Base-by-base conservation (phyloP, 2,797 vertebrate genomes). In the Oryzias sinensis region DNA sequence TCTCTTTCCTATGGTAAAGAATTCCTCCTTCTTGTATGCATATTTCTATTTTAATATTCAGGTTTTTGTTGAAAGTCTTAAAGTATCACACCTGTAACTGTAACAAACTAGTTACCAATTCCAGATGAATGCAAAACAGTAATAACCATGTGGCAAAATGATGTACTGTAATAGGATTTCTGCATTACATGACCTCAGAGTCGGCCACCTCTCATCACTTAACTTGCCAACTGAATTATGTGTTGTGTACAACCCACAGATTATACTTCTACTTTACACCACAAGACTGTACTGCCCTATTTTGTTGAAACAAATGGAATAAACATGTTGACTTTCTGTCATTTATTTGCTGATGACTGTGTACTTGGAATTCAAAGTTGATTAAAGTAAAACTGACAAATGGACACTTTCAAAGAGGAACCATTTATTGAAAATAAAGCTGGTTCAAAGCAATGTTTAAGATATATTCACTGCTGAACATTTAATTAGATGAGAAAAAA, bases 1-100 rank as follows among this genome's bases (percentile, higher is more conserved):
- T 89, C 77, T 90, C 89, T 90, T 90, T 90, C 89, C 89, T 89
- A 88, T 89, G 88, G 88, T 89, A 89, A 90, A 90, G 89, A 89
- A 78, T 77, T 79, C 82, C 88, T 77, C 76, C 66, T 74, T 68
- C 70, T 59, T 84, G 72, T 86, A 87, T 87, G 86, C 88, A 89
- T 87, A 90, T 88, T 83, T 88, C 87, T 90, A 89, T 90, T 90
- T 91, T 90, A 86, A 83, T 87, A 87, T 33, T 64, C 83, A 68
- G 75, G 49, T 77, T 80, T 83, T 71, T 81, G 58, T 84, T 79
- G 67, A 72, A 37, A 84, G 77, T 85, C 81, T 76, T 83, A 62
- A 58, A 56, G 68, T 74, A 59, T 71, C 79, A 65, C 70, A 75
- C 71, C 80, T 68, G 43, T 65, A 53, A 73, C 58, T 79, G 75